These are phyloP conservation scores for Mastomys coucha DNA, from an alignment of 2,113 vertebrate genomes.

Conservation along the genomic window DNA sequence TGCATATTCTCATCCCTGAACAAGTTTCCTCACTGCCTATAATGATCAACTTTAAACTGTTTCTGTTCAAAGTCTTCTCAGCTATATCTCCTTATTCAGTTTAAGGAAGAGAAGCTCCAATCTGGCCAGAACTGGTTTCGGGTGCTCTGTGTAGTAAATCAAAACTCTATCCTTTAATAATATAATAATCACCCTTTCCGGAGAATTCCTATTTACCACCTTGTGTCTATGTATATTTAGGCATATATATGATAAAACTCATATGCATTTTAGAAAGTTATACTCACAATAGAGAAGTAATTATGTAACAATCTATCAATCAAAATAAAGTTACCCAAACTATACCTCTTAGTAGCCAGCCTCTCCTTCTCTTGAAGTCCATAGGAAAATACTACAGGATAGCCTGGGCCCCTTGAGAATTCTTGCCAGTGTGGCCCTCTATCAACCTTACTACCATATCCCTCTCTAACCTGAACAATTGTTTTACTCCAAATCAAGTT, in stretches of 20 bases:
- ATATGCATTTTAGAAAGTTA: neutral
- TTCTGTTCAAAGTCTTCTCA: neutral
- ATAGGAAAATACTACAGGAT: neutral
- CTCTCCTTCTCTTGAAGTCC: neutral
- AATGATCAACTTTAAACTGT: neutral
- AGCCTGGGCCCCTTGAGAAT: neutral
- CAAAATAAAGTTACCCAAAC: neutral
- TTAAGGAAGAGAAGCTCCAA: neutral
- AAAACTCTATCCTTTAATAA: neutral
- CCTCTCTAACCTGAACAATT: neutral
- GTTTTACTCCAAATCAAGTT: neutral
- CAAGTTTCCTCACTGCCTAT: neutral
- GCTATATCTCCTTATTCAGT: neutral
- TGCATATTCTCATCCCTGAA: neutral
- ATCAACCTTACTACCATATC: neutral
- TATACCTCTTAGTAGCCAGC: neutral
- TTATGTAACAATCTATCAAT: neutral
- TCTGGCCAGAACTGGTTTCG: neutral
- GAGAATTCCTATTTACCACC: neutral
- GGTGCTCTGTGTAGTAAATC: neutral
- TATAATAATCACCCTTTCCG: neutral
- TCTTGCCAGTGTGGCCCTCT: neutral
- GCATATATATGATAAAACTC: neutral
- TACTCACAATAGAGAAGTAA: too few species aligned
- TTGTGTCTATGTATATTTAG: neutral